Base-by-base conservation (phyloP, 1,140 invertebrate species). In the Drosophila novamexicana region DNA sequence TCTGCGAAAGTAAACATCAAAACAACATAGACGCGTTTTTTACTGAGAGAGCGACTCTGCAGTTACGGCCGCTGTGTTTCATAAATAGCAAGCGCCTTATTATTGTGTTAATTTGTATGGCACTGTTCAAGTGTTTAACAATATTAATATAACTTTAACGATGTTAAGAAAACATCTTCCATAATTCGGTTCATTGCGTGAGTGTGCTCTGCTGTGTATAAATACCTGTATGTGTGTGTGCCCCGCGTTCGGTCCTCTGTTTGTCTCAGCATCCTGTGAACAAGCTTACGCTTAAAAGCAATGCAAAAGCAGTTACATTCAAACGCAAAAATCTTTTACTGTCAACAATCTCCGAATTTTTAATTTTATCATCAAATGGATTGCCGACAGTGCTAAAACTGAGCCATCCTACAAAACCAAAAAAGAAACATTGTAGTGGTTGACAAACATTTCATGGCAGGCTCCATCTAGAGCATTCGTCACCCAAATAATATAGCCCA, bases 1-100 rank as follows among this genome's bases (percentile, higher is more conserved):
- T 16, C 40, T 59, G 65, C 32, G n/a, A 74, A 74, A 74, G 71
- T 75, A 69, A 75, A 70, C 66, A 75, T 64, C 53, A 70, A 64
- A 50, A 63, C 57, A 69, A 61, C 32, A 18, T 12, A 12, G 12
- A n/a, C 42, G 42, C 42, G 42, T 29, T 29, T 29, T 29, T 29
- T 29, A 29, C 22, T 5, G 12, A 14, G 6, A 10, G 4, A 5
- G 42, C 12, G 42, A 44, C 4, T 14, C n/a, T n/a, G 10, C 12
- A 40, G 37, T 10, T 10, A 9, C 39, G 18, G 56, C 42, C 45
- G 8, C 6, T 32, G 36, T 16, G 7, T 16, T 68, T 29, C 12
- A 6, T 53, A 44, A n/a, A 39, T 6, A 50, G n/a, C 22, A 40
- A 67, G 58, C 1, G 0, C 10, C 3, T 37, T 44, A 6, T 16